Percentiles rank a stretch among this genome's conserved stretches.
Conservation (phyloP, 37 sponge, comb jelly and placozoan species). For the Ianthella basta region DNA sequence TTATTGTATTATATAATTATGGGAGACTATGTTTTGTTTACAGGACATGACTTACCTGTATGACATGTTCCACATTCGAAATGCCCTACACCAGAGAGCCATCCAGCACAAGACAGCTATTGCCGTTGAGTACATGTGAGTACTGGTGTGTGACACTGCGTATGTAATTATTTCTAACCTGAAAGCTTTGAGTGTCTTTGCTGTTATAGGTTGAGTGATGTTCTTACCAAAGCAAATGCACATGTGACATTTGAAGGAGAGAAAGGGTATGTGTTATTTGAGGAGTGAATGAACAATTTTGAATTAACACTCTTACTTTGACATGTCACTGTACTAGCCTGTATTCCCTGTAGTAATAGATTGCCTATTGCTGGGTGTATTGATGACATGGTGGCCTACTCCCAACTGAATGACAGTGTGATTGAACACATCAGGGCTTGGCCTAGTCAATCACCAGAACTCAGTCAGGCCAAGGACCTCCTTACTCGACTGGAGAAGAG, state of each 20-base stretch:
- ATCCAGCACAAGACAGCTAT: conserved; percentile 91
- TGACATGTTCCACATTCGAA: conserved; percentile 96
- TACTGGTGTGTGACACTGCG: no score
- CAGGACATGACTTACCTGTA: conserved; percentile 91
- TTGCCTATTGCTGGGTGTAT: conserved; percentile 69
- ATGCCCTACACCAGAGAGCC: conserved; percentile 82
- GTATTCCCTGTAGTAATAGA: neutral
- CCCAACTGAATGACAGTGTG: conserved; percentile 73
- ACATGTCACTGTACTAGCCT: no score
- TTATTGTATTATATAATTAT: no score
- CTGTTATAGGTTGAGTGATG: conserved; percentile 14
- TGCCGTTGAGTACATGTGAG: conserved; percentile 82
- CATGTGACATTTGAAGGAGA: neutral
- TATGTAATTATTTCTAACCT: no score
- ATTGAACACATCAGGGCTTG: conserved; percentile 53
- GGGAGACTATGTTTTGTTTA: no score
- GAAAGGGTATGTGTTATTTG: neutral
- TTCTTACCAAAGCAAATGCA: conserved; percentile 13
- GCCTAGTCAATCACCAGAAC: conserved; percentile 43
- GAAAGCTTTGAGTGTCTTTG: neutral
- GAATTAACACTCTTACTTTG: neutral
- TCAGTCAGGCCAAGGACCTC: conserved; percentile 55
- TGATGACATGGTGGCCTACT: conserved; percentile 79
- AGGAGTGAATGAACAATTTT: neutral
- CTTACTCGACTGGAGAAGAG: conserved; percentile 60